phyloP scores from a whole-genome alignment of 2,113 vertebrate species.

The Proterorhinus semilunaris region DNA sequence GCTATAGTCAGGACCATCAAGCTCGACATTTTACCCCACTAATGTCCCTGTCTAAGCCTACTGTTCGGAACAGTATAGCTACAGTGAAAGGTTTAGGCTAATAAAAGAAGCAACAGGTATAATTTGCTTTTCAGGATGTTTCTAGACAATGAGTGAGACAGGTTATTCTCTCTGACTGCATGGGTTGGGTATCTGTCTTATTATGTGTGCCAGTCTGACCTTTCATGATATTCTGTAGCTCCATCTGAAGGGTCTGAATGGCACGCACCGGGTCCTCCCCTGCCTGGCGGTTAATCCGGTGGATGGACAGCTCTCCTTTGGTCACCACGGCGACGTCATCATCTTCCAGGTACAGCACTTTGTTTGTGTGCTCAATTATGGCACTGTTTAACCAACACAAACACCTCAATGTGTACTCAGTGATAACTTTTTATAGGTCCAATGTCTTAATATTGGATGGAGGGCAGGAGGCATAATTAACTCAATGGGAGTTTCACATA shows the following conservation, averaged over 20 bases:
- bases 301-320: conserved; percentile 89
- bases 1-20: too few species aligned
- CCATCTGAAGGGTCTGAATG: conserved; percentile 94
- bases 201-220: conserved; percentile 65
- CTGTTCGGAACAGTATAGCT: too few species aligned
- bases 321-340: conserved; percentile 88
- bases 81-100: too few species aligned
- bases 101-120: too few species aligned
- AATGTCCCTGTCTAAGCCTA: too few species aligned
- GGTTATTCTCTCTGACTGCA: too few species aligned
- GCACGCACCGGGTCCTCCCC: conserved; percentile 87
- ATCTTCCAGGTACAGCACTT: conserved; percentile 93
- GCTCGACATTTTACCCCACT: too few species aligned
- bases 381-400: conserved; percentile 72
- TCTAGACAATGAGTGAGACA: not conserved
- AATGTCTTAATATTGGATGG: not conserved
- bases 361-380: conserved; percentile 95
- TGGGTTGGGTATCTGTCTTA: not conserved
- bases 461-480: too few species aligned
- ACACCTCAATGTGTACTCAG: not conserved
- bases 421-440: not conserved
- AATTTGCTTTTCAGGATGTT: too few species aligned
- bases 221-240: conserved; percentile 98
- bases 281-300: conserved; percentile 83
- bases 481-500: too few species aligned